These are phyloP conservation scores for Hyaena hyaena DNA, from an alignment of 2,113 vertebrate genomes.

Conservation along the genomic window DNA sequence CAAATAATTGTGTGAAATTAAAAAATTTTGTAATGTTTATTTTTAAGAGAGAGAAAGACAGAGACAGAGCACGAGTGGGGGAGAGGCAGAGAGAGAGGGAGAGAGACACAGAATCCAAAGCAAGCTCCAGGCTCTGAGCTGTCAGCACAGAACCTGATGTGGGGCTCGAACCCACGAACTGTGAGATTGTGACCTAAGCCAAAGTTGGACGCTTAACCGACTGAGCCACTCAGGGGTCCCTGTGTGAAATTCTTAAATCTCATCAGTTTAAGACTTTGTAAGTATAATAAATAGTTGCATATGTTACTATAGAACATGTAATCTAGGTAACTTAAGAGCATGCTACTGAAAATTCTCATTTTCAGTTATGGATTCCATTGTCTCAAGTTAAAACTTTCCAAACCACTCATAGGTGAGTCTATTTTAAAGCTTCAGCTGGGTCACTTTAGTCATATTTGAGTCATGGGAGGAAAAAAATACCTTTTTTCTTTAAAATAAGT, in stretches of 20 bases:
- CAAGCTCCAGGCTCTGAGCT: no score
- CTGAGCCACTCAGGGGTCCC: no score
- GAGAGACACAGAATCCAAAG: no score
- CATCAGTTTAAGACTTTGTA: not conserved
- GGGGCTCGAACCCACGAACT: no score
- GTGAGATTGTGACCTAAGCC: no score
- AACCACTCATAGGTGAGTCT: not conserved
- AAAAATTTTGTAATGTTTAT: no score
- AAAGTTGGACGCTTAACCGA: no score
- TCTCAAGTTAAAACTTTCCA: constrained; percentile 28
- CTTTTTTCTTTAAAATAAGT: constrained; percentile 19
- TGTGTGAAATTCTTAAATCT: constrained; percentile 8
- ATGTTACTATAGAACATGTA: not conserved
- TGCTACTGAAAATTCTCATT: not conserved
- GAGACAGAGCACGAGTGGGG: no score
- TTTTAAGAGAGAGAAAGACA: no score
- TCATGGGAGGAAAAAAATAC: not conserved
- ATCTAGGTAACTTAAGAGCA: not conserved
- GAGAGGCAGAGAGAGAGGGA: no score
- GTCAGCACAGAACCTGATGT: no score
- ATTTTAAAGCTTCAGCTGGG: constrained; percentile 27
- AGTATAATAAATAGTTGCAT: not conserved
- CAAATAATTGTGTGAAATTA: not conserved
- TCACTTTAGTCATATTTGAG: constrained; percentile 33
- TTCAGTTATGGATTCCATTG: not conserved